Evolutionary conservation across 2,113 vertebrate species (phyloP).

Genomic region (Clupea harengus): DNA sequence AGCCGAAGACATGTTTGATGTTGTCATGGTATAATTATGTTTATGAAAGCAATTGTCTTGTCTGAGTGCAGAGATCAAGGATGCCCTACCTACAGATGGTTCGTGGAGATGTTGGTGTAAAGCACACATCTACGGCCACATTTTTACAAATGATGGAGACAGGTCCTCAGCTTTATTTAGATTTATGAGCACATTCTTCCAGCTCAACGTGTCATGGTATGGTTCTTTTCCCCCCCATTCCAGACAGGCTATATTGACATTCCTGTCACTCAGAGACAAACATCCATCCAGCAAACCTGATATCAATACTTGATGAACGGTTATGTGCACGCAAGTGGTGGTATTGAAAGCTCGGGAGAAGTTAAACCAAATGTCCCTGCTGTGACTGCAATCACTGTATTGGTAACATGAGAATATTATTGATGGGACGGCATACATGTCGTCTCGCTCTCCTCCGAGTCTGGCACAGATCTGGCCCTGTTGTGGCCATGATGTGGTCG

Average conservation of each 20-base stretch:
- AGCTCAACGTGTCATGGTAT: conserved; percentile 32
- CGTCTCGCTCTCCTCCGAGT: not conserved
- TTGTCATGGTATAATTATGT: conserved; percentile 42
- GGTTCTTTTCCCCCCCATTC: conserved; percentile 38
- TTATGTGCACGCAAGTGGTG: not conserved
- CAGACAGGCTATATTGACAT: conserved; percentile 53
- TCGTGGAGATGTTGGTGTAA: conserved; percentile 37
- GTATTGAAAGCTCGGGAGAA: not conserved
- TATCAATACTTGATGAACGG: conserved; percentile 31
- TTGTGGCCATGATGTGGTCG: not conserved
- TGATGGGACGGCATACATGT: not conserved
- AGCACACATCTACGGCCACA: conserved; percentile 17
- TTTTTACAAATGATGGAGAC: conserved; percentile 53
- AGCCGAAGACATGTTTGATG: conserved; percentile 42
- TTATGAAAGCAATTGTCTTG: conserved; percentile 44
- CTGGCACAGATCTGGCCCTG: too few species aligned
- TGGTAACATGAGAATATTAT: not conserved
- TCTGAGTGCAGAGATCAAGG: conserved; percentile 48
- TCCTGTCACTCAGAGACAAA: conserved; percentile 53
- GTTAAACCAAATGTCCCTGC: not conserved
- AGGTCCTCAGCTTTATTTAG: conserved; percentile 44
- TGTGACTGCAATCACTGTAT: not conserved
- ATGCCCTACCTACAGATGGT: conserved; percentile 50
- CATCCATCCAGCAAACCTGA: conserved; percentile 27
- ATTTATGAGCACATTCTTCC: conserved; percentile 55